Conservation (phyloP, 2,113 vertebrate species). For the Crotalus tigris region DNA sequence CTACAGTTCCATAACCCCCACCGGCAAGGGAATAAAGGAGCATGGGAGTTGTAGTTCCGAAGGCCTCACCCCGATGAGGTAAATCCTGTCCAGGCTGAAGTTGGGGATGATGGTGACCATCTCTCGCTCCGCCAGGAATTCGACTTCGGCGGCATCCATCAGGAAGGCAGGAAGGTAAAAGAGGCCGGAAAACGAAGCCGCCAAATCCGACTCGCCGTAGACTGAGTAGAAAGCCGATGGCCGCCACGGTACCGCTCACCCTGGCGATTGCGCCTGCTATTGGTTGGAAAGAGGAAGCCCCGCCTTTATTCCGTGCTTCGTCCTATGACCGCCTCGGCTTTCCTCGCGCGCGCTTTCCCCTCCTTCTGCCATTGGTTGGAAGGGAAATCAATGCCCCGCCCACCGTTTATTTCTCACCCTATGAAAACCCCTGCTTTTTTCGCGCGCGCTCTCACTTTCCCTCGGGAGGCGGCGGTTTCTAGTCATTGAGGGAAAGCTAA, state of each 20-base stretch:
- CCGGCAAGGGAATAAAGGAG: background rate
- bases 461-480: fast-evolving
- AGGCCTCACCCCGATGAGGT: constrained; percentile 84
- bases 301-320: background rate
- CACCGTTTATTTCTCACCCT: background rate
- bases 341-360: fast-evolving
- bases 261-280: background rate
- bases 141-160: constrained; percentile 89
- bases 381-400: background rate
- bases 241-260: background rate
- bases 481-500: background rate
- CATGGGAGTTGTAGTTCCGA: background rate
- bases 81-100: constrained; percentile 91
- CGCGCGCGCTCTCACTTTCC: background rate
- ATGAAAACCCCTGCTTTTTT: background rate
- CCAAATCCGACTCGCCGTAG: background rate
- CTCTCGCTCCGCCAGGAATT: constrained; percentile 93
- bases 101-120: constrained; percentile 89
- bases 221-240: fast-evolving
- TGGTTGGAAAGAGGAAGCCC: background rate
- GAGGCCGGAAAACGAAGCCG: fast-evolving
- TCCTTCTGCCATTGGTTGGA: background rate
- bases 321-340: background rate
- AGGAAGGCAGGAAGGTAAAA: fast-evolving
- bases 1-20: background rate